Base-by-base conservation (phyloP, 2,113 vertebrate genomes). In the Anser cygnoides region DNA sequence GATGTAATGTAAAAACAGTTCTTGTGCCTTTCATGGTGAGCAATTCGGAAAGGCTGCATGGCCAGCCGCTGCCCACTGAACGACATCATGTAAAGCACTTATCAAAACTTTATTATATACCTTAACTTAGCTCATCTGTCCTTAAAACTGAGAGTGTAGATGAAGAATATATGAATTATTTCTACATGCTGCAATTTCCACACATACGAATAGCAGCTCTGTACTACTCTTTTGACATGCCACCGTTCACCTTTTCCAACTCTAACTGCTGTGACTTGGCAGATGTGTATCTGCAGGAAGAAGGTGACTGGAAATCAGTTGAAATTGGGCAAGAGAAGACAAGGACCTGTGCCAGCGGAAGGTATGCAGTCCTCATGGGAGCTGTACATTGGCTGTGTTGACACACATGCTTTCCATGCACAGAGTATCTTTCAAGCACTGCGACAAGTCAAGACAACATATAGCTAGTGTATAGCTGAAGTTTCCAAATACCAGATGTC, bases 401-500 rank as follows among this genome's bases (percentile, higher is more conserved):
- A 29, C 55, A 83, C 63, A 44, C 28, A 0, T 3, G 33, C 67
- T 61, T 43, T 86, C 46, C 43, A 46, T 2, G 0, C 61, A 0
- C 39, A 9, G 17, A 52, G 50, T 7, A 23, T 44, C 78, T 31
- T 57, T 13, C 1, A 39, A 86, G 61, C 14, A 28, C 59, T 3
- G 3, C 37, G 79, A 86, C 94, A 86, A 92, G 82, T 55, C 84
- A 65, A 92, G 91, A 90, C 95, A 90, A 86, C 33, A 3, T 52
- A 75, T 9, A 89, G 76, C 1, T 16, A 83, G 61, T 0, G 41
- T 41, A 63, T 26, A 90, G 75, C 81, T 62, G 83, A 13, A 67
- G 75, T 46, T 95, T 91, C 91, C 74, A 72, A 91, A 93, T 41
- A 83, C 89, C 94, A 92, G 78, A 86, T 95, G 84, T 75, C 72